Evolutionary conservation across 2,888 invertebrate genomes (phyloP), one percentile per base, ranked within the genome.

Genomic region (Amaurobius ferox): DNA sequence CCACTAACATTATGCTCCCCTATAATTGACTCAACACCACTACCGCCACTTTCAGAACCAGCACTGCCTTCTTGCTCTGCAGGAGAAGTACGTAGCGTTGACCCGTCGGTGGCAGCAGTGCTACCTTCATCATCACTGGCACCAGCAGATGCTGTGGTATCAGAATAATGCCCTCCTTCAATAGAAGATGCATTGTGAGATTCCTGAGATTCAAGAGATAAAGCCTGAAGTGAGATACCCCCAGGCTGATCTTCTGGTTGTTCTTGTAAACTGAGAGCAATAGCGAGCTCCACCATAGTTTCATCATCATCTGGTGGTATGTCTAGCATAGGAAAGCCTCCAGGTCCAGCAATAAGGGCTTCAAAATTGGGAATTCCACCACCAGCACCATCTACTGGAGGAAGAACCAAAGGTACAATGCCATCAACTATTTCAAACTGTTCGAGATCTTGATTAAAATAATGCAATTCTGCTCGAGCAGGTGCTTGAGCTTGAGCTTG

Each of bases 301-400:
- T 98, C 98, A 91, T 98, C 98, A 90, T 98, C 98, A 0, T 97
- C 97, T n/a, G 96, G 95, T 16, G 97, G 97, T 73, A 98, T 94
- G 90, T 97, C 97, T 7, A 88, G 92, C 30, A 97, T 91, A 72
- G 96, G 96, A 89, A 97, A 94, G 68, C 94, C 91, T 26, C 89
- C 90, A 72, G 89, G 89, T 7, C 89, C 90, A 26, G 89, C 90
- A 67, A 92, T 87, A n/a, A 89, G 74, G 7, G 88, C 89, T 76
- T 89, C 89, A 23, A 88, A 73, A 80, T 90, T 90, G 19, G 90
- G 90, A 35, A 90, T 90, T 30, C 90, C 91, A 66, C 90, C 90
- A 55, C 90, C 90, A 77, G 90, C 93, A 90, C 93, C 93, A 89
- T 94, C 94, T 11, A 93, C 93, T 28, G 93, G 88, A 11, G 88